phyloP scores from a whole-genome alignment of 1,140 invertebrate species.

The Cyrtorhinus lividipennis region DNA sequence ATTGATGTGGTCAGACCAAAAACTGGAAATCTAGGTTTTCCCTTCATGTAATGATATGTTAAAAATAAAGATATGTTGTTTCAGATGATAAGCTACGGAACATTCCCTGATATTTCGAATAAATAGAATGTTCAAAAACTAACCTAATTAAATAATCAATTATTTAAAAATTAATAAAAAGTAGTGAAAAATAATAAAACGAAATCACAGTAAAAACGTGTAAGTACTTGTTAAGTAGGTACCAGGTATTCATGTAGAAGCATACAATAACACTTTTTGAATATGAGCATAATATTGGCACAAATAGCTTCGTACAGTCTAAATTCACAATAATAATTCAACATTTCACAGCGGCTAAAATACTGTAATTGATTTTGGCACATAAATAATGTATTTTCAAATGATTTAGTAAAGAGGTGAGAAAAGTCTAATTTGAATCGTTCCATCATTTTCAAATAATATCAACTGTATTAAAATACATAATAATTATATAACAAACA shows the following conservation, averaged over 20 bases:
- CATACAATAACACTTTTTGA: slow-evolving; percentile 10
- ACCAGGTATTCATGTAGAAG: slow-evolving; percentile 15
- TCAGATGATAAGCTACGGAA: too few species aligned
- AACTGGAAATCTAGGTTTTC: too few species aligned
- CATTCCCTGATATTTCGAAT: too few species aligned
- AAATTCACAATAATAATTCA: slow-evolving; percentile 18
- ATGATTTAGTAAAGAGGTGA: background rate
- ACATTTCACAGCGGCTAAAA: slow-evolving; percentile 20
- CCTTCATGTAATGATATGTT: background rate
- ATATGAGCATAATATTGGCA: slow-evolving; percentile 21
- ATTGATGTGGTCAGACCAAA: too few species aligned
- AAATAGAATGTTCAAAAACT: slow-evolving; percentile 1
- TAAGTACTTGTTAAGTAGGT: slow-evolving; percentile 18
- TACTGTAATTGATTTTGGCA: slow-evolving; percentile 19
- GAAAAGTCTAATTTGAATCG: slow-evolving; percentile 3
- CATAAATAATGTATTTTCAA: slow-evolving; percentile 7
- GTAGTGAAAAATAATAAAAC: slow-evolving; percentile 13
- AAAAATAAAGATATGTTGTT: background rate
- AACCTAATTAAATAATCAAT: slow-evolving; percentile 12
- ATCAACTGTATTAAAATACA: slow-evolving; percentile 9
- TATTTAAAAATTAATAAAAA: slow-evolving; percentile 15
- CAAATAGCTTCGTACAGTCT: slow-evolving; percentile 17
- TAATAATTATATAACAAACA: slow-evolving; percentile 11
- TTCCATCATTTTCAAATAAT: slow-evolving; percentile 11
- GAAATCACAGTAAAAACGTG: slow-evolving; percentile 17